phyloP scores from a whole-genome alignment of 2,888 invertebrate genomes.

The Drosophila picticornis region DNA sequence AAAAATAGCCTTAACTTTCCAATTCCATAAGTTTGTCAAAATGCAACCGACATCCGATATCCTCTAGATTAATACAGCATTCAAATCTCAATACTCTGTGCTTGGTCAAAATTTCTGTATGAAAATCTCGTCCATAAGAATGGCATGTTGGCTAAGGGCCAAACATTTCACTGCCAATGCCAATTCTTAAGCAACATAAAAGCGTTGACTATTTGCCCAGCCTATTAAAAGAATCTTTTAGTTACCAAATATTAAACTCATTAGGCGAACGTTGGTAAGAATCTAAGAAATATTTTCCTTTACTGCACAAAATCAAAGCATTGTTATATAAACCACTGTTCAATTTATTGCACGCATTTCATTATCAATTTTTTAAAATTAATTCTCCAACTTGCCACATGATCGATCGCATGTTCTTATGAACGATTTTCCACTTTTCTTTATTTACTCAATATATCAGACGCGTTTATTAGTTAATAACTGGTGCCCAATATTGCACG shows the following conservation, averaged over 20 bases:
- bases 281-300: neutral
- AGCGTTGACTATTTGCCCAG: neutral
- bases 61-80: neutral
- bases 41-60: neutral
- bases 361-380: neutral
- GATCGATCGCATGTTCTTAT: neutral
- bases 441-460: slow-evolving; percentile 49
- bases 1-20: neutral
- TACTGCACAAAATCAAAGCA: neutral
- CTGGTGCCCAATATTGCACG: slow-evolving; percentile 28
- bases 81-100: neutral
- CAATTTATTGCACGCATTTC: neutral
- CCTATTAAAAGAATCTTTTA: neutral
- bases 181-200: neutral
- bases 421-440: slow-evolving; percentile 17
- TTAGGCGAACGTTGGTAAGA: neutral
- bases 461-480: slow-evolving; percentile 42
- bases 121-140: neutral
- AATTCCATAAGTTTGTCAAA: neutral
- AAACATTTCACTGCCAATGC: neutral
- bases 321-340: neutral
- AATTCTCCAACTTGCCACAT: neutral
- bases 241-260: neutral
- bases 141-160: neutral
- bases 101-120: neutral